Conservation (phyloP, 2,797 vertebrate species). For the Oryzias sinensis region DNA sequence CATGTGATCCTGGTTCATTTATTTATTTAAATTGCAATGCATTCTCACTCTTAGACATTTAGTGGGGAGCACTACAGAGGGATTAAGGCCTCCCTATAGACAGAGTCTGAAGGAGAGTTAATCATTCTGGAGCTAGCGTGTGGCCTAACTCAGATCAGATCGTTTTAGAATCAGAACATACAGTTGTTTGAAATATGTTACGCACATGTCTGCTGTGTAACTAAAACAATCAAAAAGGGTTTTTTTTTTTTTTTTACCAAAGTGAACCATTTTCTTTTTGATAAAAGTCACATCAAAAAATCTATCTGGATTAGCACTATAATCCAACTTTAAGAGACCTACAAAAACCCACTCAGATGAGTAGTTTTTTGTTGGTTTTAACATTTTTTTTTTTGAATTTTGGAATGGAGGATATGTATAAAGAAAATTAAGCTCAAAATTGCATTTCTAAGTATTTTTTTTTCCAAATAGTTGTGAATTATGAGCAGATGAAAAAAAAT, state of each 20-base stretch:
- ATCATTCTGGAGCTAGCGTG: conserved; percentile 34
- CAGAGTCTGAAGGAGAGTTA: conserved; percentile 28
- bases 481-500: too few species aligned
- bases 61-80: conserved; percentile 14
- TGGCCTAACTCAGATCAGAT: conserved; percentile 53
- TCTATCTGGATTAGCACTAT: too few species aligned
- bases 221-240: neutral
- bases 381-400: too few species aligned
- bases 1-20: conserved; percentile 39
- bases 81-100: conserved; percentile 35
- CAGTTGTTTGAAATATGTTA: conserved; percentile 16
- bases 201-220: conserved; percentile 2
- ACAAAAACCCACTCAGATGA: too few species aligned
- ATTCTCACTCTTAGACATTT: conserved; percentile 51
- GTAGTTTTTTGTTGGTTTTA: too few species aligned
- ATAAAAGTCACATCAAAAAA: neutral
- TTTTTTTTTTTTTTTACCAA: neutral
- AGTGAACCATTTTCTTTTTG: neutral
- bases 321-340: too few species aligned
- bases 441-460: too few species aligned
- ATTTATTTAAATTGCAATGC: conserved; percentile 39
- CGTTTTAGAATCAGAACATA: conserved; percentile 16
- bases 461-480: too few species aligned
- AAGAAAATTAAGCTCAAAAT: too few species aligned
- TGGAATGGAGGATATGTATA: too few species aligned